Evolutionary conservation across 1,140 invertebrate genomes (phyloP).

Genomic region (Stratiolaelaps scimitus): DNA sequence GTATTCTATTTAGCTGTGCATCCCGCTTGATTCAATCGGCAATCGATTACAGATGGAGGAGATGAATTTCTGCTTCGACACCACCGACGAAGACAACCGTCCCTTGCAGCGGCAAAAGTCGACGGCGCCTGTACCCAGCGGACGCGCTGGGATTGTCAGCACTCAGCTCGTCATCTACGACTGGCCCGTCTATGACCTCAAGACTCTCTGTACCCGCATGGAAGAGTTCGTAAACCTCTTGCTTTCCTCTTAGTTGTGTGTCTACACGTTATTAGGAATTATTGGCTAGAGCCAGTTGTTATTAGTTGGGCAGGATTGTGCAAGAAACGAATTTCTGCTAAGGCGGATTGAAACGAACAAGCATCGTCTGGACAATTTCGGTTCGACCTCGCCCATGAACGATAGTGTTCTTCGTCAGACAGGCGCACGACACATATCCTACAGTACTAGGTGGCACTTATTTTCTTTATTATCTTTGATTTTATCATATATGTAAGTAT

Average conservation of each 20-base stretch:
- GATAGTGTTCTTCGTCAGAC: no score
- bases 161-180: background rate
- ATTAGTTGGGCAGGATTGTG: background rate
- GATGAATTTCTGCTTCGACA: constrained; percentile 3
- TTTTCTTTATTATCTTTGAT: background rate
- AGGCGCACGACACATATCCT: no score
- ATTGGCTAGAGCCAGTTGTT: background rate
- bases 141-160: background rate
- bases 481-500: constrained; percentile 16
- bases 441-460: no score
- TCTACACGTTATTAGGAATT: background rate
- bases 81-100: background rate
- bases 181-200: constrained; percentile 10
- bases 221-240: background rate
- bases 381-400: no score
- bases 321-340: background rate
- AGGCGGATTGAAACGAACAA: no score
- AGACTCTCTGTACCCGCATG: constrained; percentile 6
- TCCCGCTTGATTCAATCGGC: no score
- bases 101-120: background rate
- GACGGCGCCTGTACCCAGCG: no score
- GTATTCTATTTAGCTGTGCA: no score
- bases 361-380: no score
- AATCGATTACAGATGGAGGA: background rate
- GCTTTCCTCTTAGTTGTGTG: background rate